Conservation (phyloP, 2,113 vertebrate species). For the Eretmochelys imbricata region DNA sequence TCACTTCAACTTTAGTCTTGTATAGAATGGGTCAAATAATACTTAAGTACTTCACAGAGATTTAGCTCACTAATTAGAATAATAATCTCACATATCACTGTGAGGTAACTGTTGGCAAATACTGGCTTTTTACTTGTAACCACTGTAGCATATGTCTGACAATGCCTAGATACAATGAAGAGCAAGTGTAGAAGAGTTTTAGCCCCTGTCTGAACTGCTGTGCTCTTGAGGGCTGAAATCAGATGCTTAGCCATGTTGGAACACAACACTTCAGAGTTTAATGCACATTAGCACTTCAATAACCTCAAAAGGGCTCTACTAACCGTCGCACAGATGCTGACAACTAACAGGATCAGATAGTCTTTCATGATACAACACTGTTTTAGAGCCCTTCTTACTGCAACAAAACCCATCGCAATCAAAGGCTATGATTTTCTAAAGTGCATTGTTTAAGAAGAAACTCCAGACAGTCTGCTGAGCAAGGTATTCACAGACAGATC, state of each 20-base stretch:
- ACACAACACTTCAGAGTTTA: background rate
- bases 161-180: background rate
- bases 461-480: background rate
- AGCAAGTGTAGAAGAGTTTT: background rate
- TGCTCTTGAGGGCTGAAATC: background rate
- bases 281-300: background rate
- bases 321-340: background rate
- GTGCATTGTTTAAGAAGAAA: background rate
- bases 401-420: background rate
- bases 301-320: background rate
- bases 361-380: background rate
- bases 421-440: constrained; percentile 9
- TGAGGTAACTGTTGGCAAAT: background rate
- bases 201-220: background rate
- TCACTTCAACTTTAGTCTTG: background rate
- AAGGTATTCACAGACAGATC: background rate
- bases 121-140: background rate
- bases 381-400: background rate
- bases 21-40: background rate
- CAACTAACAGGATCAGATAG: background rate
- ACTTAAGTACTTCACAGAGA: background rate
- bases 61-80: background rate
- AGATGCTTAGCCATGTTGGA: background rate
- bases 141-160: background rate
- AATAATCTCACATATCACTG: background rate